Evolutionary conservation across 1,140 invertebrate genomes (phyloP).

Genomic region (Drosophila erecta): DNA sequence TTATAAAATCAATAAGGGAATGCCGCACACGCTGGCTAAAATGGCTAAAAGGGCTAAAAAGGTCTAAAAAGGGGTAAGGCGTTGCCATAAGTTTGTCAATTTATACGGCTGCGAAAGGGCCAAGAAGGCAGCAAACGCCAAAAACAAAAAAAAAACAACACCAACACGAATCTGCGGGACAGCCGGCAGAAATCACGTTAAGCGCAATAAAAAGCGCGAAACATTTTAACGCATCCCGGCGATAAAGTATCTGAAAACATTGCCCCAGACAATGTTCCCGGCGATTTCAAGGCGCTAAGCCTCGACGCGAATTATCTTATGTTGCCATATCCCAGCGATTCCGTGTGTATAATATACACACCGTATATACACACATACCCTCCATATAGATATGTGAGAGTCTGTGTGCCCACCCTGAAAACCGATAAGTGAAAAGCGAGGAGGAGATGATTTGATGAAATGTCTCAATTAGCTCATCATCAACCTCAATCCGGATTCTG

Average conservation of each 20-base stretch:
- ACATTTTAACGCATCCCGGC: slow-evolving; percentile 78
- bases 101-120: slow-evolving; percentile 53
- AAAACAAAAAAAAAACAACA: background rate
- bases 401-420: slow-evolving; percentile 58
- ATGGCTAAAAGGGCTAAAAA: background rate
- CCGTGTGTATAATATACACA: background rate
- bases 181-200: slow-evolving; percentile 72
- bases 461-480: slow-evolving; percentile 76
- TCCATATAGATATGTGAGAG: too few relatives aligned
- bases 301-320: slow-evolving; percentile 74
- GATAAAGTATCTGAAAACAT: slow-evolving; percentile 83
- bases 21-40: slow-evolving; percentile 66
- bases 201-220: slow-evolving; percentile 82
- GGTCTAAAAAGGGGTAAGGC: slow-evolving; percentile 16
- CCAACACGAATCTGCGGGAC: background rate
- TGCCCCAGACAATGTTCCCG: slow-evolving; percentile 64
- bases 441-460: slow-evolving; percentile 75
- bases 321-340: slow-evolving; percentile 36
- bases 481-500: slow-evolving; percentile 19
- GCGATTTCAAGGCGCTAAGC: slow-evolving; percentile 71
- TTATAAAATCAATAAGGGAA: slow-evolving; percentile 84
- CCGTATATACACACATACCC: too few relatives aligned
- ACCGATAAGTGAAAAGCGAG: slow-evolving; percentile 35
- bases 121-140: background rate
- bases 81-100: slow-evolving; percentile 79